Evolutionary conservation across 2,888 invertebrate species (phyloP).

Genomic region (Eulithis testata): DNA sequence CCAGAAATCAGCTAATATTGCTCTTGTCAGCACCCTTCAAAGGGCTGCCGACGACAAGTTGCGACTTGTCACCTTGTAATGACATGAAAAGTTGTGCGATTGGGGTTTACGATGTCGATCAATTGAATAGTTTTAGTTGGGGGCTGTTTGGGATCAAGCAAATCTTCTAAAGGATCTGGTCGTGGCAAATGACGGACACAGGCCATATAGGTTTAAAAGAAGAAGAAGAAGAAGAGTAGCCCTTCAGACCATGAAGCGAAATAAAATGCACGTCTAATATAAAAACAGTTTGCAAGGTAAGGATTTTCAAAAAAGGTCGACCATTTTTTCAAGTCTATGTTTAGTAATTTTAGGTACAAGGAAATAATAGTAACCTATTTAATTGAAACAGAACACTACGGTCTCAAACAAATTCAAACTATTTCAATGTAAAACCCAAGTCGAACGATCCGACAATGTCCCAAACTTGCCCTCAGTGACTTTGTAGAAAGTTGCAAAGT

Average conservation of each 20-base stretch:
- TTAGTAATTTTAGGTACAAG: too few species aligned
- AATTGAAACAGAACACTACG: slow-evolving; percentile 26
- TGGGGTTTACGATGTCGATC: slow-evolving; percentile 31
- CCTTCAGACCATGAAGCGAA: too few species aligned
- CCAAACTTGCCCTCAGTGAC: slow-evolving; percentile 40
- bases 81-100: slow-evolving; percentile 40
- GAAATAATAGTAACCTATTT: slow-evolving; percentile 11
- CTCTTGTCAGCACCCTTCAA: slow-evolving; percentile 71
- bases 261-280: too few species aligned
- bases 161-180: too few species aligned
- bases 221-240: too few species aligned
- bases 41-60: slow-evolving; percentile 63
- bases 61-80: slow-evolving; percentile 44
- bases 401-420: slow-evolving; percentile 43
- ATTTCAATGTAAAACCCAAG: slow-evolving; percentile 50
- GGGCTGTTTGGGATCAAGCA: neutral
- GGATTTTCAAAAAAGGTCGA: too few species aligned
- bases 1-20: slow-evolving; percentile 69
- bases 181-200: too few species aligned
- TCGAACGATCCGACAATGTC: slow-evolving; percentile 43
- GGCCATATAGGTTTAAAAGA: too few species aligned
- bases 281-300: too few species aligned
- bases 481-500: slow-evolving; percentile 48
- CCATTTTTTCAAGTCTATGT: too few species aligned
- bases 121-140: slow-evolving; percentile 26